Conservation (phyloP, 1,140 invertebrate genomes). For the Cydia fagiglandana region DNA sequence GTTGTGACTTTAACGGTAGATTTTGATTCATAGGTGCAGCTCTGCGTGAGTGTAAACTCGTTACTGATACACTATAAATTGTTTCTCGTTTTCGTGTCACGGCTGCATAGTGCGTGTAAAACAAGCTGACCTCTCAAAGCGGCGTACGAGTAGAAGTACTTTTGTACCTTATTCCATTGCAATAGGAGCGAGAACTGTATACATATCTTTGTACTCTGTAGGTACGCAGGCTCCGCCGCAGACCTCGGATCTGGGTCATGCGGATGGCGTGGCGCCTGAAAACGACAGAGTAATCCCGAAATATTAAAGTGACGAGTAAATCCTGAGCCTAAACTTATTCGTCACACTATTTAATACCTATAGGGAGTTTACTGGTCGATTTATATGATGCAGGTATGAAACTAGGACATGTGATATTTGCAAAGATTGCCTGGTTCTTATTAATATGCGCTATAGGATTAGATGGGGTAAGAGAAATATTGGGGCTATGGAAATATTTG, state of each 20-base stretch:
- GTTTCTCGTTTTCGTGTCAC: conserved; percentile 46
- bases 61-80: conserved; percentile 33
- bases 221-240: conserved; percentile 46
- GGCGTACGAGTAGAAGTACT: conserved; percentile 2
- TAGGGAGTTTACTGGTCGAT: conserved; percentile 52
- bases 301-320: neutral
- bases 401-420: neutral
- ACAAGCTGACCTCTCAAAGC: conserved; percentile 43
- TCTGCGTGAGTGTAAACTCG: neutral
- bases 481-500: too few species aligned
- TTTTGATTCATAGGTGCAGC: conserved; percentile 1
- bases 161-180: neutral
- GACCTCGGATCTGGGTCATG: conserved; percentile 46
- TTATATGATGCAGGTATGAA: conserved; percentile 36
- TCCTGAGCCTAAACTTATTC: conserved; percentile 35
- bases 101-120: conserved; percentile 44
- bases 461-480: too few species aligned
- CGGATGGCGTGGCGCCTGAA: conserved; percentile 38
- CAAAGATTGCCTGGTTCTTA: too few species aligned
- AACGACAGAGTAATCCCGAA: conserved; percentile 34
- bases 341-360: conserved; percentile 39
- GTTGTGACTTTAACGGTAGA: conserved; percentile 24
- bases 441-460: too few species aligned
- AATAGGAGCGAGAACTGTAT: neutral
- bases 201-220: neutral